These are phyloP conservation scores for Leptodactylus fuscus DNA, from an alignment of 2,113 vertebrate species.

Conservation along the genomic window DNA sequence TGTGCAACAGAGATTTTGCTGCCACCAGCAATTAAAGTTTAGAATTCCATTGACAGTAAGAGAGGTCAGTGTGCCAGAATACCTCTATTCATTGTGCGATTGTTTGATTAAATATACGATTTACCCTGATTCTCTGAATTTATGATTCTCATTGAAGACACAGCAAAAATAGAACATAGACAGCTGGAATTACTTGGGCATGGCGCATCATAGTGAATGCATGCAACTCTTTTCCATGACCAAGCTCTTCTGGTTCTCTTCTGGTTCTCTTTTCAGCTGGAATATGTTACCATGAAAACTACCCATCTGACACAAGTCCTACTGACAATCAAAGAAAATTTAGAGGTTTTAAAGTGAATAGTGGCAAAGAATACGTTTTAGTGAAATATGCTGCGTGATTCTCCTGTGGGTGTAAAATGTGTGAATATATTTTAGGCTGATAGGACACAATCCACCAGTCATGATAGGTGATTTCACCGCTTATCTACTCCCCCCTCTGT, in stretches of 20 bases:
- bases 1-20: no score
- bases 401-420: neutral
- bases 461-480: no score
- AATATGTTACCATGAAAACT: neutral
- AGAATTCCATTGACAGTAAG: neutral
- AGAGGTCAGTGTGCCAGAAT: no score
- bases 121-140: neutral
- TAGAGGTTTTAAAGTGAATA: neutral
- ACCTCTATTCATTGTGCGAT: no score
- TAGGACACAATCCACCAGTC: neutral
- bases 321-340: neutral
- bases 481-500: no score
- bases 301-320: neutral
- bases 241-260: neutral
- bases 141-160: neutral
- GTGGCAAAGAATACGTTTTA: neutral
- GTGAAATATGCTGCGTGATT: neutral
- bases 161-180: neutral
- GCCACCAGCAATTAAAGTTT: no score
- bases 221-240: neutral
- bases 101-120: neutral
- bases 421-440: slow-evolving; percentile 5
- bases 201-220: neutral
- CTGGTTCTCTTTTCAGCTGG: neutral
- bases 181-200: neutral